Conservation (phyloP, 2,113 vertebrate genomes). For the Stegastes partitus region DNA sequence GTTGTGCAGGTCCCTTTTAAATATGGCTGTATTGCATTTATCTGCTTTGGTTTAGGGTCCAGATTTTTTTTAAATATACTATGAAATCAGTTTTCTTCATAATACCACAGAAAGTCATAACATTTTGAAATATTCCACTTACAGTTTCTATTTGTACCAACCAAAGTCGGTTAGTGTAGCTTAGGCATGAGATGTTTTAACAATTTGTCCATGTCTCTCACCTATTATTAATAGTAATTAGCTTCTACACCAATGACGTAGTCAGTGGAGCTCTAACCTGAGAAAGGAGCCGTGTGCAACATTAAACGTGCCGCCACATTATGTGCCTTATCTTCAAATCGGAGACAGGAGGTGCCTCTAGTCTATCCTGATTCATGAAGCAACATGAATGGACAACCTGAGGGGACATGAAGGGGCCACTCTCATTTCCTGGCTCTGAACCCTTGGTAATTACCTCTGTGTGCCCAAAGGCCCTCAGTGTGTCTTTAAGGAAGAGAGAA, state of each 20-base stretch:
- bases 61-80: too few relatives aligned
- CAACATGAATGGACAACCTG: constrained; percentile 55
- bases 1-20: too few relatives aligned
- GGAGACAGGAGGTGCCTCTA: constrained; percentile 35
- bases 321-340: constrained; percentile 32
- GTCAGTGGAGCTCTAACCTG: neutral
- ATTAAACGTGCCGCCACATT: constrained; percentile 14
- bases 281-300: neutral
- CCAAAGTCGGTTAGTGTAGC: neutral
- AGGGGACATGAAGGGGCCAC: constrained; percentile 56
- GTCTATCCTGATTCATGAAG: constrained; percentile 67
- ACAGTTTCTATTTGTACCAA: neutral
- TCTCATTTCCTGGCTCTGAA: constrained; percentile 74
- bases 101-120: neutral
- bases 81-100: too few relatives aligned
- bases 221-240: constrained; percentile 67
- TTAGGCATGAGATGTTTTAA: constrained; percentile 8
- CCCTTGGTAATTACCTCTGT: constrained; percentile 66
- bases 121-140: neutral
- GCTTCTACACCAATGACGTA: constrained; percentile 86
- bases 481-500: constrained; percentile 27
- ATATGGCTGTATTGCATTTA: neutral
- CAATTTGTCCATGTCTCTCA: constrained; percentile 4
- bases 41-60: too few relatives aligned
- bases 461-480: constrained; percentile 47